Evolutionary conservation across 2,888 invertebrate genomes (phyloP).

Genomic region (Eurytoma californica): DNA sequence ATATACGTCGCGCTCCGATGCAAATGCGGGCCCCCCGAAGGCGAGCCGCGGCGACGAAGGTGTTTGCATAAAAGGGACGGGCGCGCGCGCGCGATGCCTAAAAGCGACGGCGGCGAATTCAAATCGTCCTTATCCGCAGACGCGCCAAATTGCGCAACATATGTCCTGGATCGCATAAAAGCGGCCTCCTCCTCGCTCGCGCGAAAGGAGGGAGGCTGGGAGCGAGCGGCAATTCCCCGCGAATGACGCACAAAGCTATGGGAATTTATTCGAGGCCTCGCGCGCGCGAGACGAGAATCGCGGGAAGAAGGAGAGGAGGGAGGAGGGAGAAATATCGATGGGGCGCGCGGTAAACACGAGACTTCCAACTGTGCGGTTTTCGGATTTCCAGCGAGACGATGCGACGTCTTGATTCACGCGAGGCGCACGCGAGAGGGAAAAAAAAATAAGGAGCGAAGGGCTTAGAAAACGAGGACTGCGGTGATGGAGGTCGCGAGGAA

Average conservation of each 20-base stretch:
- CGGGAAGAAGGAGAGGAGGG: not conserved
- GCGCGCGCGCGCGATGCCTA: not conserved
- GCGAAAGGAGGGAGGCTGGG: slow-evolving; percentile 4
- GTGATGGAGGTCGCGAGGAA: too few relatives aligned
- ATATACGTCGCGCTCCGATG: slow-evolving; percentile 13
- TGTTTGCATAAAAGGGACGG: slow-evolving; percentile 32
- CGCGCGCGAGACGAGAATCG: not conserved
- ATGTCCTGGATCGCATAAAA: slow-evolving; percentile 3
- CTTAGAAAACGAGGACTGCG: too few relatives aligned
- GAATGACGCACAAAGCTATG: not conserved
- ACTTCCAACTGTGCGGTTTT: slow-evolving; percentile 33
- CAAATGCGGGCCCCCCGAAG: slow-evolving; percentile 14
- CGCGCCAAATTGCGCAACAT: slow-evolving; percentile 28
- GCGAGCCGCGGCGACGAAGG: not conserved
- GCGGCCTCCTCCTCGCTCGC: not conserved
- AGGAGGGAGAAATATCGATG: slow-evolving; percentile 4
- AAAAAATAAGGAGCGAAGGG: not conserved
- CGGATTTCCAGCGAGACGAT: slow-evolving; percentile 22
- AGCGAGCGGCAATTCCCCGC: slow-evolving; percentile 7
- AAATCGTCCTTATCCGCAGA: slow-evolving; percentile 37
- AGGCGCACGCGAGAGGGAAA: not conserved
- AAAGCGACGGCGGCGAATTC: slow-evolving; percentile 28
- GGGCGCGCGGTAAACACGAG: not conserved
- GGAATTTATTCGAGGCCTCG: slow-evolving; percentile 9
- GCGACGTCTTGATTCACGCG: slow-evolving; percentile 56